Base-by-base conservation (phyloP, 2,113 vertebrate genomes). In the Callipepla squamata region DNA sequence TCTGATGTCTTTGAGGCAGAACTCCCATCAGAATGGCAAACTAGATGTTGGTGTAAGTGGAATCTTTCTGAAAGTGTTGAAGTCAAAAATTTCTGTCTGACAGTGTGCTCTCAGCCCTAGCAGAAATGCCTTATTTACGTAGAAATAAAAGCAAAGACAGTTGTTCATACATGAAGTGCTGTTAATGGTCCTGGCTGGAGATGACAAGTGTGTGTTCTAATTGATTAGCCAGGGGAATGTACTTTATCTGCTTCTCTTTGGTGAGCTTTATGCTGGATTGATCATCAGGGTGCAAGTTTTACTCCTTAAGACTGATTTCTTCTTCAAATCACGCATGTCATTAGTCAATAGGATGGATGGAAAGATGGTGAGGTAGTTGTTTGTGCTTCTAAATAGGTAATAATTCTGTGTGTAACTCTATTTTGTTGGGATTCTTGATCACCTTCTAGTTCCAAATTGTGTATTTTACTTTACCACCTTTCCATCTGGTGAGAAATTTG, bases 321-420 rank as follows among this genome's bases (percentile, higher is more conserved):
- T 85, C 72, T 91, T 88, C 68, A 89, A 70, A 59, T 82, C 1
- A 1, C 80, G 62, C 57, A 42, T 36, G 72, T 83, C 73, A 28
- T 95, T 83, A 87, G 81, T 91, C 75, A 94, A 61, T 55, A 83
- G 93, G 87, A 94, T 94, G 63, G 85, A 96, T 87, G 65, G 48
- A 68, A 90, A 95, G 47, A 62, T 62, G 67, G 51, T 91, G 93
- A 93, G 68, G 68, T 73, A 93, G 87, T 86, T 92, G 78, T 92
- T 95, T 93, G 58, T 94, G 77, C 77, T 90, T 92, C 83, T 69
- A 57, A 92, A 82, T 15, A 88, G 59, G 72, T 90, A 93, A 25
- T 87, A 22, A n/a, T 93, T 95, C 84, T 79, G 69, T 32, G 68
- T 51, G 51, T 80, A 75, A 48, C 57, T 66, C 30, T 47, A 32